A percentile compares a stretch with the other conserved stretches of the same genome.
These are phyloP conservation scores for Plectus sambesii DNA, from an alignment of 1,140 invertebrate species.

Conservation along the genomic window DNA sequence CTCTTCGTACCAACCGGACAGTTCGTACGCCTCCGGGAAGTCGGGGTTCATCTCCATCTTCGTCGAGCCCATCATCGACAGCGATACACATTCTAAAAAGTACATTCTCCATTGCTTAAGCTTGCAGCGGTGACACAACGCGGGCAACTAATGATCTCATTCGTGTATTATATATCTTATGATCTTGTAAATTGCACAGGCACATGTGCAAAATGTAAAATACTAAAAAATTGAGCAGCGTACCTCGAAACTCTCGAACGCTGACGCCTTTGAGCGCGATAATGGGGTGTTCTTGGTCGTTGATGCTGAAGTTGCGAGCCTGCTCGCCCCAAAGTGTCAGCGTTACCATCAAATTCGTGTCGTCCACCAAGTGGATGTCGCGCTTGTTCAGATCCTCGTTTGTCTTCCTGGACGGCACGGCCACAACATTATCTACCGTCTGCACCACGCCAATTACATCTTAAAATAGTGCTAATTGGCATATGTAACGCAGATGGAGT, in stretches of 20 bases:
- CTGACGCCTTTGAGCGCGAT: constrained; percentile 36
- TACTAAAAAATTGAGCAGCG: too few species aligned
- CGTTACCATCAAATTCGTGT: constrained; percentile 62
- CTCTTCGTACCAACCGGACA: constrained; percentile 79
- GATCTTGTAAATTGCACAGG: too few species aligned
- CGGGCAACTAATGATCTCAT: too few species aligned
- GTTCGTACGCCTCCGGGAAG: constrained; percentile 66
- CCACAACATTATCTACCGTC: constrained; percentile 58
- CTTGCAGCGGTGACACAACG: too few species aligned
- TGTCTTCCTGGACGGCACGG: constrained; percentile 56
- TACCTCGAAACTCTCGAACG: constrained; percentile 35
- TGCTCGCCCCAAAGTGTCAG: constrained; percentile 53
- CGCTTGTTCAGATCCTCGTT: constrained; percentile 76
- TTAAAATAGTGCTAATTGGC: too few species aligned
- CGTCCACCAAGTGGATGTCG: constrained; percentile 75
- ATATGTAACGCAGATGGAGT: too few species aligned
- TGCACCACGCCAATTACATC: constrained; percentile 86
- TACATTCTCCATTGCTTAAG: too few species aligned
- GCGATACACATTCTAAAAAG: too few species aligned
- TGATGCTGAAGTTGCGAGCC: constrained; percentile 34
- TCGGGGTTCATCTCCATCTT: constrained; percentile 70
- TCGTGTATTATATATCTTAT: too few species aligned
- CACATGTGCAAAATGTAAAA: too few species aligned
- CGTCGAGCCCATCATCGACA: too few species aligned
- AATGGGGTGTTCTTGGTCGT: constrained; percentile 30